These are phyloP conservation scores for Grantiella picta DNA, from an alignment of 2,113 vertebrate genomes.

Conservation along the genomic window DNA sequence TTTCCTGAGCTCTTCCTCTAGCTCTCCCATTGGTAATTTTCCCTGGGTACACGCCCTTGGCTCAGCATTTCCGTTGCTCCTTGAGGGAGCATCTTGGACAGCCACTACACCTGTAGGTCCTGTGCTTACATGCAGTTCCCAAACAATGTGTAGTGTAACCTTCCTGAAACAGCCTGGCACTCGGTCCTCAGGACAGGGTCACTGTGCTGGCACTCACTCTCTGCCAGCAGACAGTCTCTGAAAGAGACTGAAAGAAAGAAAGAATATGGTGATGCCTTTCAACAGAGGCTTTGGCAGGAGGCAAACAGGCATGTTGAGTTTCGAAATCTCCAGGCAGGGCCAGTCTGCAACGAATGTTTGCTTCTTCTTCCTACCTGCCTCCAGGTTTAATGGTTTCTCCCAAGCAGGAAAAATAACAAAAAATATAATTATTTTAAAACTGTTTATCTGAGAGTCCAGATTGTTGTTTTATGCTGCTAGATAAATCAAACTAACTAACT, in stretches of 20 bases:
- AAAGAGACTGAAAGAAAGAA: no score
- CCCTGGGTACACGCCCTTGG: neutral
- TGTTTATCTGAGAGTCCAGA: constrained; percentile 1
- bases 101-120: rapidly evolving
- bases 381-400: neutral
- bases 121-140: neutral
- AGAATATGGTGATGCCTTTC: neutral
- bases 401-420: neutral
- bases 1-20: neutral
- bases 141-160: neutral
- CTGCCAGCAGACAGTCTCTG: neutral
- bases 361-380: neutral
- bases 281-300: neutral
- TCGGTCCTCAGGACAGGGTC: rapidly evolving
- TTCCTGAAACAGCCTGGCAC: neutral
- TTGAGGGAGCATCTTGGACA: neutral
- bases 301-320: neutral
- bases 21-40: neutral
- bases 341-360: neutral
- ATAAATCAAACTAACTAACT: constrained; percentile 75
- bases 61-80: neutral
- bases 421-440: constrained; percentile 6
- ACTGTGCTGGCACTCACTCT: neutral
- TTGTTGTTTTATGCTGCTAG: constrained; percentile 45
- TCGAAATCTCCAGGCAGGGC: neutral